Base-by-base conservation (phyloP, 2,797 vertebrate genomes). In the Centroberyx gerrardi region DNA sequence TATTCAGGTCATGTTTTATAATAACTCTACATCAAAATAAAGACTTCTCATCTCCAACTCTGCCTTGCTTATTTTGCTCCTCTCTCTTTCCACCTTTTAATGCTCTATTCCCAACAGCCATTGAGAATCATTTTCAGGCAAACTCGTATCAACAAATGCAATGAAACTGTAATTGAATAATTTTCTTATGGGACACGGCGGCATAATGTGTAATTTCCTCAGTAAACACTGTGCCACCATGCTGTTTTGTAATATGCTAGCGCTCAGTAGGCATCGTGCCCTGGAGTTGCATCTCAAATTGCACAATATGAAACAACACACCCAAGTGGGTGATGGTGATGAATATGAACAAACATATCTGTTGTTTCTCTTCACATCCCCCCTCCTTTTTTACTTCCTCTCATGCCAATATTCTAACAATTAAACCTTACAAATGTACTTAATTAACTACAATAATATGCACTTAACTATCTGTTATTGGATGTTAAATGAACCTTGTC, bases 161-260 rank as follows among this genome's bases (percentile, higher is more conserved):
- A 89, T 92, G 83, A 87, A 90, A 90, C 80, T 83, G 84, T 94
- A 94, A 94, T 94, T 94, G 92, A 95, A 92, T 92, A 82, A 86
- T 89, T 59, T 83, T 83, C 90, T 93, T 94, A 89, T 88, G 90
- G 93, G 91, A 92, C 83, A 78, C 91, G 72, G 75, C 44, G 58
- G 86, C 75, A 84, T 89, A 76, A 92, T 91, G 89, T 92, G 84
- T 86, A 89, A 92, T 93, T 91, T 91, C 81, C 89, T 82, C 69
- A 69, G 78, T 81, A 85, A 88, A 91, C 76, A 64, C 83, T 44
- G 70, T 63, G 87, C 87, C 85, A 52, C 87, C 89, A 85, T 81
- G 91, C 87, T 92, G 91, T 75, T 90, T 90, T 90, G 69, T 91
- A 89, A 91, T 91, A 87, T 86, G 79, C 82, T 82, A 51, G 8